These are phyloP conservation scores for Kuschelorhynchus macadamiae DNA, from an alignment of 2,888 invertebrate species.

Conservation along the genomic window DNA sequence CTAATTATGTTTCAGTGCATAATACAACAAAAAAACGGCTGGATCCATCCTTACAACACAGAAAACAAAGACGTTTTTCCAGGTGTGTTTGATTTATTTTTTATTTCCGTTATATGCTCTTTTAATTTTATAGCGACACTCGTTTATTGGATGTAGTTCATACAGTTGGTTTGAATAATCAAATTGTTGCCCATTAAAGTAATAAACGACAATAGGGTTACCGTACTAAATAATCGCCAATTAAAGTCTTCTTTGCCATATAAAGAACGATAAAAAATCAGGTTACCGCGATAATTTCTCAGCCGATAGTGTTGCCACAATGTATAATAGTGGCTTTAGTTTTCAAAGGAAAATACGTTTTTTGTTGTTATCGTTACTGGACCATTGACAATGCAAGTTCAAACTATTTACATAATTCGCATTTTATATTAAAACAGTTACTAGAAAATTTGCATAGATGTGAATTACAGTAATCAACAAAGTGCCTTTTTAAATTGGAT, in stretches of 20 bases:
- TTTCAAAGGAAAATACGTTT: background rate
- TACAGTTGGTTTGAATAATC: conserved; percentile 7
- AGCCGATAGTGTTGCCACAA: background rate
- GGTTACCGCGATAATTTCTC: conserved; percentile 4
- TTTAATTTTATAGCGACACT: conserved; percentile 19
- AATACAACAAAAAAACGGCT: conserved; percentile 84
- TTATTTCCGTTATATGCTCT: background rate
- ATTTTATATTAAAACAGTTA: conserved; percentile 6
- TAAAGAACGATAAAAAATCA: conserved; percentile 23
- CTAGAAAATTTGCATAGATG: conserved; percentile 9
- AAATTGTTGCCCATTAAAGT: conserved; percentile 24
- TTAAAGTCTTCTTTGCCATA: conserved; percentile 12
- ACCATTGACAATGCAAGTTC: background rate
- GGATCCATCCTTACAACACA: conserved; percentile 80
- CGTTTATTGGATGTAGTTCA: background rate
- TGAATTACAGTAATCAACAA: too few species aligned
- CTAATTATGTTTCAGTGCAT: conserved; percentile 84
- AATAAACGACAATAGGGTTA: conserved; percentile 16
- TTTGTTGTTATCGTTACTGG: too few species aligned
- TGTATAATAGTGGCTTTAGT: background rate
- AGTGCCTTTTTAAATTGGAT: too few species aligned
- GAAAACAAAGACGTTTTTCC: conserved; percentile 82
- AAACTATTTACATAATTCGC: background rate
- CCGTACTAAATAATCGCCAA: conserved; percentile 20
- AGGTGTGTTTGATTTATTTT: conserved; percentile 71